Conservation (phyloP, 2,797 vertebrate genomes). For the Hozukius guyotensis region DNA sequence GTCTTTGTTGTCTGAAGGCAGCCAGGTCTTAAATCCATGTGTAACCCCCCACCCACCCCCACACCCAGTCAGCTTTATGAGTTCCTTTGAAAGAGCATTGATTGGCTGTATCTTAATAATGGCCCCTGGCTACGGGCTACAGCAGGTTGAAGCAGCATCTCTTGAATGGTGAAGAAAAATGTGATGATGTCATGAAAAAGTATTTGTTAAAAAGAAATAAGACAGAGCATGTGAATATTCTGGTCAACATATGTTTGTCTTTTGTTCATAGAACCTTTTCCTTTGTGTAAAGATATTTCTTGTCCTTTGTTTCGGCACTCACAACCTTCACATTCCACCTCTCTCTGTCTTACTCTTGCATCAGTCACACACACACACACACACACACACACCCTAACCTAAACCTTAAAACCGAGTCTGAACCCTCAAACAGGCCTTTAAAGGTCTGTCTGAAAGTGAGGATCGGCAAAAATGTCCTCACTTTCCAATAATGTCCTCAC, state of each 20-base stretch:
- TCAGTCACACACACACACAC: neutral
- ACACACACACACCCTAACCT: neutral
- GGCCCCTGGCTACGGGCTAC: slow-evolving; percentile 38
- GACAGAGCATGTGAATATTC: neutral
- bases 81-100: slow-evolving; percentile 30
- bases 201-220: neutral
- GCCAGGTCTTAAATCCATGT: slow-evolving; percentile 48
- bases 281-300: neutral
- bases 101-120: slow-evolving; percentile 49
- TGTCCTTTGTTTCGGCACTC: neutral
- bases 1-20: slow-evolving; percentile 61
- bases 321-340: neutral
- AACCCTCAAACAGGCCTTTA: no score
- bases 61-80: slow-evolving; percentile 18
- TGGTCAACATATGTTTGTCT: neutral
- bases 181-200: neutral
- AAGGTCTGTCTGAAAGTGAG: no score
- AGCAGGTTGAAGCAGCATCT: slow-evolving; percentile 22
- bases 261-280: neutral
- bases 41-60: neutral
- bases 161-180: slow-evolving; percentile 30
- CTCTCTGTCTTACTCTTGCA: neutral
- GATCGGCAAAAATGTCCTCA: no score
- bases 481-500: no score
- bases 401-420: no score